Base-by-base conservation (phyloP, 2,797 vertebrate genomes). In the Clarias laeviceps region DNA sequence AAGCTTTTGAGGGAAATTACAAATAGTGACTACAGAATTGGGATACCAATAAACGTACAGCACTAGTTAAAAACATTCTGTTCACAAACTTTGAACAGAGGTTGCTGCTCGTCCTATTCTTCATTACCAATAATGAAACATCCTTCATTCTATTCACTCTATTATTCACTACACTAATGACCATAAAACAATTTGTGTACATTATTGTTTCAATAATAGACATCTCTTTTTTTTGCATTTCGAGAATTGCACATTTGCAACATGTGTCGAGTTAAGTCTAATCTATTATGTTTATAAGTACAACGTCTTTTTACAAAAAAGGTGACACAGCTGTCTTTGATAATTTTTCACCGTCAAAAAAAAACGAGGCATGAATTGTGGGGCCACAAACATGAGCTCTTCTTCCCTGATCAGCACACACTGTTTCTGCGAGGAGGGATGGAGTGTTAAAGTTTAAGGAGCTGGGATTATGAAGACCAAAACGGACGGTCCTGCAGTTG, bases 71-170 rank as follows among this genome's bases (percentile, higher is more conserved):
- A 81, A 87, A 57, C 17, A 24, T 40, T 66, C 80, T 82, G 57
- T 61, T 74, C 84, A 32, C 73, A 74, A 61, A 81, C 59, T 83
- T 45, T 40, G 37, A 77, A 70, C 72, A 68, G 82, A 73, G 82
- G 83, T 65, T 80, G 59, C 86, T 87, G 88, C 86, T 88, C 87
- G 77, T 84, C 88, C 61, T 56, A 74, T 85, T 86, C 80, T 81
- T 85, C 61, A 85, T 85, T 66, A 82, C 59, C 72, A 83, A 81
- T 80, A 83, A 74, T 56, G 84, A 90, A 76, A 90, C 86, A 85
- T 88, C 88, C 89, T 91, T 93, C 92, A 93, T 94, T 90, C 91
- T 92, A 90, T 91, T 88, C 83, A 91, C 89, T 90, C 54, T 57
- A 79, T 79, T 84, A 82, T 86, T 85, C 87, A 88, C 90, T 89